These are phyloP conservation scores for Lamellibrachia satsuma DNA, from an alignment of 2,888 invertebrate species.

Conservation along the genomic window DNA sequence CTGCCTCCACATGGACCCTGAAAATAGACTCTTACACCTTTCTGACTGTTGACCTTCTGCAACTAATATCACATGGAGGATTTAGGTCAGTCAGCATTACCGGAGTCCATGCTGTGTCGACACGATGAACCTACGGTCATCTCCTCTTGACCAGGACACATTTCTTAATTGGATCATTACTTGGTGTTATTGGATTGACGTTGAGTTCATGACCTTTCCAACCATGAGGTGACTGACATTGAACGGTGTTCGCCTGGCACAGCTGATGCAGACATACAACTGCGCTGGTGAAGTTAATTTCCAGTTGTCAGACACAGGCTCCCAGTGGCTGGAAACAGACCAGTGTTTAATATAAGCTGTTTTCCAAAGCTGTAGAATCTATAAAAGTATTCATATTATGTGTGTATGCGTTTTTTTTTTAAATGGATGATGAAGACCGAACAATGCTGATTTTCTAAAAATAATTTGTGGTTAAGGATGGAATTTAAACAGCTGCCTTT, in stretches of 20 bases:
- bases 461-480: neutral
- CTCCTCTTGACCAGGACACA: neutral
- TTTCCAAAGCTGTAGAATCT: neutral
- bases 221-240: neutral
- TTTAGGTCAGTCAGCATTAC: neutral
- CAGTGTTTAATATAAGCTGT: no score
- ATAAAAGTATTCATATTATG: neutral
- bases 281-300: neutral
- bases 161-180: slow-evolving; percentile 13
- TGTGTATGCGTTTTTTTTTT: neutral
- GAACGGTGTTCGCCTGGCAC: neutral
- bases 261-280: neutral
- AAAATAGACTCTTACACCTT: neutral
- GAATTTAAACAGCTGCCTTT: neutral
- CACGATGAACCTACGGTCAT: neutral
- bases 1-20: neutral
- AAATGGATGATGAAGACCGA: neutral
- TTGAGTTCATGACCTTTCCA: neutral
- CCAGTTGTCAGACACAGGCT: neutral
- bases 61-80: neutral
- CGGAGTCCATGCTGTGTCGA: neutral
- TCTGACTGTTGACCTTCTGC: neutral
- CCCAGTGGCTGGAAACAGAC: no score
- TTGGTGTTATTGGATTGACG: neutral
- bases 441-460: neutral